Conservation (phyloP, 2,797 vertebrate species). For the Anguilla anguilla region DNA sequence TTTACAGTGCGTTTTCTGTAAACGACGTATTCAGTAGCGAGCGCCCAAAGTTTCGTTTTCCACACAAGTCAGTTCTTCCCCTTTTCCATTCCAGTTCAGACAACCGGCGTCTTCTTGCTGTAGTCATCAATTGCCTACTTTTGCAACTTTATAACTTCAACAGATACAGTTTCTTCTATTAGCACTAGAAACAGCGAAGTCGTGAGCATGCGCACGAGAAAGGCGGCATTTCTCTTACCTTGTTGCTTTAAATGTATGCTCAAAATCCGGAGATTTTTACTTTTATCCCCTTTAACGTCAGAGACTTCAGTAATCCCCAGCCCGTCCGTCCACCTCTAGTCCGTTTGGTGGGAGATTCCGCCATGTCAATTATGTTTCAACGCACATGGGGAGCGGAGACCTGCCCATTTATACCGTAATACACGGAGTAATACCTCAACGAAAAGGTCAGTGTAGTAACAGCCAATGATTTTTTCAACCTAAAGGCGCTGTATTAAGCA, state of each 20-base stretch:
- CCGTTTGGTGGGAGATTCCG: slow-evolving; percentile 71
- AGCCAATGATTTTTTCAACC: neutral
- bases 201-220: neutral
- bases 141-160: slow-evolving; percentile 40
- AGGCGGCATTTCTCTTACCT: slow-evolving; percentile 43
- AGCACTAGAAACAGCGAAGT: neutral
- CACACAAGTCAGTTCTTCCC: slow-evolving; percentile 40
- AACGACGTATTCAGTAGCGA: neutral
- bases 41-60: slow-evolving; percentile 46
- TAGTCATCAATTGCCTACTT: slow-evolving; percentile 20
- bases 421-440: slow-evolving; percentile 22
- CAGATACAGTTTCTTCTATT: neutral
- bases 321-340: slow-evolving; percentile 65
- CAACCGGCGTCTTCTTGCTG: slow-evolving; percentile 39
- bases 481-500: neutral
- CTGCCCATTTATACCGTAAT: slow-evolving; percentile 66
- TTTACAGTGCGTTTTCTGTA: neutral
- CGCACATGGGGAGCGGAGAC: slow-evolving; percentile 68
- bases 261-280: slow-evolving; percentile 33
- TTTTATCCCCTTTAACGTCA: slow-evolving; percentile 37
- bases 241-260: slow-evolving; percentile 32
- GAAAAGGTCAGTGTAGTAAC: neutral
- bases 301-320: slow-evolving; percentile 50
- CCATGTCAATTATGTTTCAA: slow-evolving; percentile 83
- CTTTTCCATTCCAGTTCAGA: slow-evolving; percentile 31